A percentile compares a stretch with the other conserved stretches of the same genome.
Evolutionary conservation across 2,797 vertebrate species (phyloP).

Genomic region (Molossus alvarezi): DNA sequence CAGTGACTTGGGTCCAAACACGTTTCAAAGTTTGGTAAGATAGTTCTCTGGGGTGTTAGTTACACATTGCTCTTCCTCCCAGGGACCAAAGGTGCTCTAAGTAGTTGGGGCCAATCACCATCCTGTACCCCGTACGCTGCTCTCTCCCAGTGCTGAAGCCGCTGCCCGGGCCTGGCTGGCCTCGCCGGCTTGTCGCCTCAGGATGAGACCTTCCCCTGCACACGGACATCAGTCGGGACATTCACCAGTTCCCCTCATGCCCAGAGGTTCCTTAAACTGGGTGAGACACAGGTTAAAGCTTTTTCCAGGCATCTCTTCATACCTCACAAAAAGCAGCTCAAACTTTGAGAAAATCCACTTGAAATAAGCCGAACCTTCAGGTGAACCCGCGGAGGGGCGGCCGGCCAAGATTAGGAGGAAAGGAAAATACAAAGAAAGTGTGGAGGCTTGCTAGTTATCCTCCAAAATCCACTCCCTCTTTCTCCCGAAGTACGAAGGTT

Average conservation of each 20-base stretch:
- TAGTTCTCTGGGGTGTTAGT: neutral
- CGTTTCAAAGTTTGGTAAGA: neutral
- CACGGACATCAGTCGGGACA: neutral
- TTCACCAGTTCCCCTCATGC: neutral
- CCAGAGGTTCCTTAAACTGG: neutral
- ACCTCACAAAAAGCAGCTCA: neutral
- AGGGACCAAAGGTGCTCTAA: neutral
- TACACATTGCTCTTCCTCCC: neutral
- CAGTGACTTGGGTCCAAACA: neutral
- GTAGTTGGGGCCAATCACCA: too few relatives aligned
- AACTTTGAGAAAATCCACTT: neutral
- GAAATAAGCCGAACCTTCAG: neutral
- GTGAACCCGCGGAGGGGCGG: neutral
- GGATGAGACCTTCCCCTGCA: neutral
- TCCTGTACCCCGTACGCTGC: accelerated
- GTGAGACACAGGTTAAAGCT: neutral
- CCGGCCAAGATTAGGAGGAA: neutral
- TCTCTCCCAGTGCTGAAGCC: neutral
- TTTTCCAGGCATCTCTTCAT: neutral
- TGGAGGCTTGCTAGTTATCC: neutral
- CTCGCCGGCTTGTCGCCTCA: neutral
- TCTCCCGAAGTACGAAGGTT: neutral
- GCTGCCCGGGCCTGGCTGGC: accelerated
- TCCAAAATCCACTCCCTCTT: neutral
- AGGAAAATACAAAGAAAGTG: neutral